These are phyloP conservation scores for Toxostoma redivivum DNA, from an alignment of 2,113 vertebrate genomes.

Conservation along the genomic window DNA sequence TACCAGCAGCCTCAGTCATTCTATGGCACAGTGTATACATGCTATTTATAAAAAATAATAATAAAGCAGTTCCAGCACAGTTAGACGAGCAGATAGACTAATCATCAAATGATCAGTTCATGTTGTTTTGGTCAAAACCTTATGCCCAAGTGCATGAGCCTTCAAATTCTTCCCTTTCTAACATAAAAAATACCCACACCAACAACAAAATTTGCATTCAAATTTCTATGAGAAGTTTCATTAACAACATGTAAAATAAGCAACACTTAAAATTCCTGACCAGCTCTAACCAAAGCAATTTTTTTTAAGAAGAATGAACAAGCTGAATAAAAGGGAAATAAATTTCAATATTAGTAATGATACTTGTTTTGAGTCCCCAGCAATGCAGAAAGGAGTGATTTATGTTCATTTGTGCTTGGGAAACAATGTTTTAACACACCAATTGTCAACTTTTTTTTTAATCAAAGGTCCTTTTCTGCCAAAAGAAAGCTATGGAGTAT, in stretches of 20 bases:
- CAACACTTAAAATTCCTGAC: background rate
- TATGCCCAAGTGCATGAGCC: fast-evolving
- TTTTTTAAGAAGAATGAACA: background rate
- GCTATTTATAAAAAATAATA: background rate
- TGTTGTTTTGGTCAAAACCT: background rate
- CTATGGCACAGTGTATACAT: fast-evolving
- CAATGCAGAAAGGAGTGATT: background rate
- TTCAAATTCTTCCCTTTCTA: background rate
- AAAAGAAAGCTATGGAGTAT: background rate
- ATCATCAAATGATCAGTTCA: background rate
- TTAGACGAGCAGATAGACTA: background rate
- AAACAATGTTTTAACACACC: background rate
- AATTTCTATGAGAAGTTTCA: background rate
- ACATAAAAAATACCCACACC: background rate
- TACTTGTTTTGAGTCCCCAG: background rate
- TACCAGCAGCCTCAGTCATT: background rate
- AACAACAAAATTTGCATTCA: background rate
- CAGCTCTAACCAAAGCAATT: background rate
- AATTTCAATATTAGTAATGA: background rate
- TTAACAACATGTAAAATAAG: background rate
- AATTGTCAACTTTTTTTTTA: background rate
- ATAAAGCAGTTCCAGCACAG: background rate
- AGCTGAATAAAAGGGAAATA: background rate
- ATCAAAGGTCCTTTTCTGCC: background rate
- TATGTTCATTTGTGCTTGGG: background rate